A percentile compares a stretch with the other conserved stretches of the same genome.
Evolutionary conservation across 2,888 invertebrate genomes (phyloP).

Genomic region (Oligia fasciuncula): DNA sequence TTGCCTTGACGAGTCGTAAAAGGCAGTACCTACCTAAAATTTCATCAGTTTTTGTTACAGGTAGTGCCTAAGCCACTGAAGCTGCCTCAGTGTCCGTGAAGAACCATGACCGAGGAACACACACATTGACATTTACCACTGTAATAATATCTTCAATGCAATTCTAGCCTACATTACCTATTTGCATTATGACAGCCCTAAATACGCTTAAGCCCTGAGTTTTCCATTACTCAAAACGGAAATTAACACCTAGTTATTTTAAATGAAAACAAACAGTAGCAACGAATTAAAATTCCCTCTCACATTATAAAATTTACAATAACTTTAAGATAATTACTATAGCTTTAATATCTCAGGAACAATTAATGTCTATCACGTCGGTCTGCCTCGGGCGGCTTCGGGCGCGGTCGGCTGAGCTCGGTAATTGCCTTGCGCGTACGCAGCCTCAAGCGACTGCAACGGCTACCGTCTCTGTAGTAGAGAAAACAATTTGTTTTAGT

Average conservation of each 20-base stretch:
- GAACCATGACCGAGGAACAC: not conserved
- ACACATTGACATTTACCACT: not conserved
- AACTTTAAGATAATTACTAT: constrained; percentile 74
- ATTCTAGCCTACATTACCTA: not conserved
- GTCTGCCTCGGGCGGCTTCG: constrained; percentile 72
- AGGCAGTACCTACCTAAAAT: not conserved
- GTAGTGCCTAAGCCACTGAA: no score
- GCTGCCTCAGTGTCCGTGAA: not conserved
- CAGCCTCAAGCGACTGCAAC: constrained; percentile 71
- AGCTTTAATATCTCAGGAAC: constrained; percentile 76
- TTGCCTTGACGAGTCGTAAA: no score
- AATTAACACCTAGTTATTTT: constrained; percentile 46
- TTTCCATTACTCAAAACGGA: constrained; percentile 33
- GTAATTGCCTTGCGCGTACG: constrained; percentile 71
- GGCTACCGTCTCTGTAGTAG: constrained; percentile 71
- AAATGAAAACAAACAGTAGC: constrained; percentile 59
- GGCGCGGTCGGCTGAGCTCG: constrained; percentile 72
- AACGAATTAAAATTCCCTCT: constrained; percentile 51
- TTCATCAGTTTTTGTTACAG: not conserved
- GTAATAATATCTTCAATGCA: not conserved
- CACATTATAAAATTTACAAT: constrained; percentile 66
- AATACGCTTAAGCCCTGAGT: not conserved
- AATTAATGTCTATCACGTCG: constrained; percentile 83
- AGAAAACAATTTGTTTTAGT: constrained; percentile 75
- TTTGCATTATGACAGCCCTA: not conserved